A percentile compares a stretch with the other conserved stretches of the same genome.
Evolutionary conservation across 2,888 invertebrate species (phyloP).

Genomic region (Mallateleia sp.): DNA sequence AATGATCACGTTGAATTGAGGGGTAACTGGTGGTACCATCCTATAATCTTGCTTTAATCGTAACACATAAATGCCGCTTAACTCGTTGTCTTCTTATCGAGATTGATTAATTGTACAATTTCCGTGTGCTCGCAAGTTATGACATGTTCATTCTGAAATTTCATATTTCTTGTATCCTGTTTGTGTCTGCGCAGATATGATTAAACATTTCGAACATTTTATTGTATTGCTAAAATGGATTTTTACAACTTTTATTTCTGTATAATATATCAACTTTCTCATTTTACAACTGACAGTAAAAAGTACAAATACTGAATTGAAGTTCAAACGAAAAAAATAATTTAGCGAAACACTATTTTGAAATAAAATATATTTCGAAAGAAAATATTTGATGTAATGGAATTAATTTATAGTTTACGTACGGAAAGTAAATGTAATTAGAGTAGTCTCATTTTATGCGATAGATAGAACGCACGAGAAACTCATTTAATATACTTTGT

Average conservation of each 20-base stretch:
- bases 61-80: constrained; percentile 76
- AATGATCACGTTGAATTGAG: constrained; percentile 88
- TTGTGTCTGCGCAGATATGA: constrained; percentile 26
- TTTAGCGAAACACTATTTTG: no score
- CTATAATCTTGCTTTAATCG: constrained; percentile 85
- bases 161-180: constrained; percentile 53
- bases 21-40: constrained; percentile 88
- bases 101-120: constrained; percentile 76
- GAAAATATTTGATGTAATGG: no score
- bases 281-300: no score
- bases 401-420: no score
- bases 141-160: constrained; percentile 55
- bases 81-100: constrained; percentile 74
- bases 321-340: no score
- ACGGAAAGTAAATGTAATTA: no score
- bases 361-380: no score
- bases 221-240: no score
- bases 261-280: no score
- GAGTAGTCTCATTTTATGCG: neutral
- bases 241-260: no score
- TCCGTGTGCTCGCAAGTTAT: constrained; percentile 57
- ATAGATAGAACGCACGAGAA: neutral
- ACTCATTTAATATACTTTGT: neutral
- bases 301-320: no score
- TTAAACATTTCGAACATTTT: constrained; percentile 15